phyloP scores from a whole-genome alignment of 2,888 invertebrate genomes.

The Aphodius granarius region DNA sequence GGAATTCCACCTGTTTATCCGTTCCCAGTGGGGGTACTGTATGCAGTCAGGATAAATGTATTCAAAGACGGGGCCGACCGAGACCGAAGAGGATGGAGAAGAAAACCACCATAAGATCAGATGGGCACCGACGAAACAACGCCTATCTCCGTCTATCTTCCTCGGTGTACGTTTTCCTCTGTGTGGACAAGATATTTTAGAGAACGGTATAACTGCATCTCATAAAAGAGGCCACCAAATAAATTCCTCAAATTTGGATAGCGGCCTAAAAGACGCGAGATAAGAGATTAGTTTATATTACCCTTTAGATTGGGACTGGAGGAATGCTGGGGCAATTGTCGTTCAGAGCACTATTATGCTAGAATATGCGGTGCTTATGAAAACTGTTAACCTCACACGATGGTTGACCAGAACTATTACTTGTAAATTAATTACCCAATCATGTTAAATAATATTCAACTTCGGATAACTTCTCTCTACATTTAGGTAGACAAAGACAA shows the following conservation, averaged over 20 bases:
- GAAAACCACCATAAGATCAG: neutral
- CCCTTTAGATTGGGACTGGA: neutral
- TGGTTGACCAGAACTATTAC: neutral
- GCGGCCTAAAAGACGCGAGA: neutral
- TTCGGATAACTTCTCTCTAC: too few species aligned
- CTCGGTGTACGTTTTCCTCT: neutral
- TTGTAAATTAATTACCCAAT: neutral
- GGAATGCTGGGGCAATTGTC: neutral
- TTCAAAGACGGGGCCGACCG: constrained; percentile 19
- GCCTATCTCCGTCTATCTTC: neutral
- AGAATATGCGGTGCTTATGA: neutral
- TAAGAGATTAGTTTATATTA: neutral
- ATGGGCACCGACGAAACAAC: neutral
- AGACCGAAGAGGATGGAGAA: constrained; percentile 9
- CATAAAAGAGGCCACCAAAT: neutral
- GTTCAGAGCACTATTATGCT: neutral
- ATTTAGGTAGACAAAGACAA: too few species aligned
- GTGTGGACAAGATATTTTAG: constrained; percentile 14
- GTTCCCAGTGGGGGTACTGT: constrained; percentile 24
- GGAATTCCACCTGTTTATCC: constrained; percentile 28
- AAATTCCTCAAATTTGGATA: neutral
- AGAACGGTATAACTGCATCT: neutral
- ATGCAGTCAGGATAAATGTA: constrained; percentile 20
- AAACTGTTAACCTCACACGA: neutral
- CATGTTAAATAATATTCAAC: neutral